A percentile compares a stretch with the other conserved stretches of the same genome.
Evolutionary conservation across 2,797 vertebrate species (phyloP).

Genomic region (Channa striata): DNA sequence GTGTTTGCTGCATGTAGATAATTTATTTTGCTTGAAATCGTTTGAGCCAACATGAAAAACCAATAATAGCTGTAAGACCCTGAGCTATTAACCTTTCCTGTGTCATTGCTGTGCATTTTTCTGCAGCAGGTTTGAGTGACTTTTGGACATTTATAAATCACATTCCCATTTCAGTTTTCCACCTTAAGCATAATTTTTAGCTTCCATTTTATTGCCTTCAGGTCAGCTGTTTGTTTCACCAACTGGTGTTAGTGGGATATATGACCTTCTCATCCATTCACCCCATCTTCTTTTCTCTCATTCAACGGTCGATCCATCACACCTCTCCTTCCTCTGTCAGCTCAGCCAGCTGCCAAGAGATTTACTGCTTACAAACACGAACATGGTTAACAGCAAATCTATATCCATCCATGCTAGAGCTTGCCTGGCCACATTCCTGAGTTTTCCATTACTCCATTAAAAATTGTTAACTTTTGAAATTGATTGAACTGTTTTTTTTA

Average conservation of each 20-base stretch:
- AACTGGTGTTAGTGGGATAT: conserved; percentile 16
- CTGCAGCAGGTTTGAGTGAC: not conserved
- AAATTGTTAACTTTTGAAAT: not conserved
- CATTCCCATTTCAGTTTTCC: conserved; percentile 12
- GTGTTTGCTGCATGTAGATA: not conserved
- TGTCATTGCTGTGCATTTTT: conserved; percentile 15
- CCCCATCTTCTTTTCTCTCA: conserved; percentile 26
- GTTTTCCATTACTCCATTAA: conserved; percentile 12
- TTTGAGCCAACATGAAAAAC: conserved; percentile 2
- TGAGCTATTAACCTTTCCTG: not conserved
- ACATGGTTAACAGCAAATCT: conserved; percentile 39
- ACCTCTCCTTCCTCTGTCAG: conserved; percentile 46
- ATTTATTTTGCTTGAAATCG: not conserved
- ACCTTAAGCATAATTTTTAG: conserved; percentile 15
- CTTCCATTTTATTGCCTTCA: conserved; percentile 22
- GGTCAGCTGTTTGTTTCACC: conserved; percentile 46
- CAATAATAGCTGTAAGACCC: not conserved
- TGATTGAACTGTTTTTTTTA: no score
- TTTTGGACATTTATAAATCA: conserved; percentile 47
- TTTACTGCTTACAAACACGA: conserved; percentile 58
- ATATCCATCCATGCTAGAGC: conserved; percentile 1
- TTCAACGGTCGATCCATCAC: conserved; percentile 61
- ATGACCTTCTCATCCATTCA: conserved; percentile 12
- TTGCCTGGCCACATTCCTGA: conserved; percentile 1
- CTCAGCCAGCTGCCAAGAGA: conserved; percentile 48